Base-by-base conservation (phyloP, 1,140 invertebrate genomes). In the Nasonia longicornis region DNA sequence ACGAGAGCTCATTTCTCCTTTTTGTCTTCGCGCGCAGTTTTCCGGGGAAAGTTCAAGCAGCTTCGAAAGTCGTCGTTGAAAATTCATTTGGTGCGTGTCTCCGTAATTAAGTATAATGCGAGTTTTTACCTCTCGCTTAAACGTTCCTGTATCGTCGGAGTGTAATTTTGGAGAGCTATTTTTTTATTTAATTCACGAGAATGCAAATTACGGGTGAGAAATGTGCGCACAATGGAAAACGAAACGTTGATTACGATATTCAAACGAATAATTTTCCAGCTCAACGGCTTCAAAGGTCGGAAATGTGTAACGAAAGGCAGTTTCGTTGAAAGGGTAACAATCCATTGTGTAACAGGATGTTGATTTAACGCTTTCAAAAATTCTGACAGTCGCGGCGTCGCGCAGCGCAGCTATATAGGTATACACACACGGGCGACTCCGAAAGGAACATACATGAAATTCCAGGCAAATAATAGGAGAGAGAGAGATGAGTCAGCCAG, bases 281-380 rank as follows among this genome's bases (percentile, higher is more conserved):
- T 67, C 64, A 67, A 67, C 64, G 64, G 64, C 6, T n/a, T 2
- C 16, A n/a, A 58, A 67, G 64, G 64, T 67, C 64, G 29, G 64
- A 67, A 67, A 29, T 31, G 52, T 58, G 20, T n/a, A 67, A 26
- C 26, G 22, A 31, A 67, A n/a, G 22, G 29, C 26, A 29, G 11
- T 76, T 63, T 38, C 48, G 48, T 66, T 31, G 2, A 20, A 42
- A 64, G 12, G 35, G 35, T 45, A 64, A 38, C 31, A 12, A 22
- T 48, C 64, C 20, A 26, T 77, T 77, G 29, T 75, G 52, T 22
- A 66, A 42, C 58, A 66, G 31, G 58, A 77, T 67, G 64, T 63
- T 77, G 35, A 77, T 45, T 77, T 69, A 42, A 52, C 38, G 66
- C n/a, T 69, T 77, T 69, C 38, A 66, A 66, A 58, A 77, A 29